These are phyloP conservation scores for Paracentrotus lividus DNA, from an alignment of 53 echinoderm and acorn worm species.

Conservation along the genomic window DNA sequence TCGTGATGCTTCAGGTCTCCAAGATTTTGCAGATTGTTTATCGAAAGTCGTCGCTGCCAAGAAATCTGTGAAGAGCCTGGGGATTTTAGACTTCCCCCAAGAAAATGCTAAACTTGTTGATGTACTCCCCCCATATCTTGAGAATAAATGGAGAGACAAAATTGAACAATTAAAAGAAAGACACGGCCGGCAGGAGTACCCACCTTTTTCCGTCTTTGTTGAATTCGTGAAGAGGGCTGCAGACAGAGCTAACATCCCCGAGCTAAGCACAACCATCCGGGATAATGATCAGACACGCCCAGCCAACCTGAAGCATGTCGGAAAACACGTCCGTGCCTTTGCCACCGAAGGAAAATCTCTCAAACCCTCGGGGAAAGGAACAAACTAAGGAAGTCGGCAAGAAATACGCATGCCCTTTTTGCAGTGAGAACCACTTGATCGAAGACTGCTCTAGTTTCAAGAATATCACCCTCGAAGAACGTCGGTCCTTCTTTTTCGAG, in stretches of 20 bases:
- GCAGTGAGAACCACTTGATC: slow-evolving; percentile 36
- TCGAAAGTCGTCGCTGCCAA: neutral
- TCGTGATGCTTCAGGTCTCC: neutral
- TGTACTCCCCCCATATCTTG: neutral
- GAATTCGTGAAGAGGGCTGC: neutral
- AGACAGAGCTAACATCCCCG: no score
- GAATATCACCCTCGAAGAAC: slow-evolving; percentile 35
- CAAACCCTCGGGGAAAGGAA: neutral
- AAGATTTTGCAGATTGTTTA: neutral
- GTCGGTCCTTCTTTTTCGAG: slow-evolving; percentile 63
- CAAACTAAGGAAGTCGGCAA: neutral
- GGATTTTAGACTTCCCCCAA: neutral
- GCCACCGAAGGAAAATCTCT: no score
- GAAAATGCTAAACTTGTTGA: neutral
- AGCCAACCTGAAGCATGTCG: no score
- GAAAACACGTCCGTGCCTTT: no score
- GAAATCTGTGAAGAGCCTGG: neutral
- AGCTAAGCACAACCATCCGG: no score
- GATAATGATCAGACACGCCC: no score
- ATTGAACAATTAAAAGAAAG: neutral
- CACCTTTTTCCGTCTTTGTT: neutral
- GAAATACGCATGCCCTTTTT: slow-evolving; percentile 58
- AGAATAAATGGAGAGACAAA: neutral
- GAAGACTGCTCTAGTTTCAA: slow-evolving; percentile 59
- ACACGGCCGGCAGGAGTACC: neutral